phyloP scores from a whole-genome alignment of 1,140 invertebrate species.

The Megalopta genalis region DNA sequence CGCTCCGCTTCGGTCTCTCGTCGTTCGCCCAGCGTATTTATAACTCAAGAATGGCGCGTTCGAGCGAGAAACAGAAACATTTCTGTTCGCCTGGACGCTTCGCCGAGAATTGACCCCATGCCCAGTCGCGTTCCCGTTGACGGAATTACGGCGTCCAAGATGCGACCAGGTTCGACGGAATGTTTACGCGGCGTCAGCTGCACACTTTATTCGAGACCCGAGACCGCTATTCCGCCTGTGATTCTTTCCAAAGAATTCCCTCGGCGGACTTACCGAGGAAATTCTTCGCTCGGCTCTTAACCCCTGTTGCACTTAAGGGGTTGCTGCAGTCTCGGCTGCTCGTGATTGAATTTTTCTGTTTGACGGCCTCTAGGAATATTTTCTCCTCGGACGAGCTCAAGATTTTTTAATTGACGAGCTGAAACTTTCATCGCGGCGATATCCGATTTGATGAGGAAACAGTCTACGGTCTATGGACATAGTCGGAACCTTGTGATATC shows the following conservation, averaged over 20 bases:
- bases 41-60: constrained; percentile 71
- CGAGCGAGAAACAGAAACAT: constrained; percentile 58
- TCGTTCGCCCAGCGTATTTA: constrained; percentile 65
- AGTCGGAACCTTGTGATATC: too few species aligned
- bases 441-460: too few species aligned
- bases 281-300: not conserved
- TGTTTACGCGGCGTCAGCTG: constrained; percentile 44
- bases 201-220: constrained; percentile 11
- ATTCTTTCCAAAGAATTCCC: not conserved
- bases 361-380: too few species aligned
- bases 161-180: constrained; percentile 33
- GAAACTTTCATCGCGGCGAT: too few species aligned
- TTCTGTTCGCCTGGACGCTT: not conserved
- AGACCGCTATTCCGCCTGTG: not conserved
- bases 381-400: too few species aligned
- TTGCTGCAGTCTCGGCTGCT: too few species aligned
- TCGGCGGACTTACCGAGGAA: not conserved
- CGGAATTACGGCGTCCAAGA: constrained; percentile 55
- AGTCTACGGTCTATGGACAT: too few species aligned
- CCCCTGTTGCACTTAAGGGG: too few species aligned
- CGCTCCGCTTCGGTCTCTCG: constrained; percentile 14
- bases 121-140: constrained; percentile 31
- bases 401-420: too few species aligned
- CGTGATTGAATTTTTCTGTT: too few species aligned
- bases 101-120: not conserved